Conservation (phyloP, 2,888 invertebrate species). For the Caenorhabditis panamensis region DNA sequence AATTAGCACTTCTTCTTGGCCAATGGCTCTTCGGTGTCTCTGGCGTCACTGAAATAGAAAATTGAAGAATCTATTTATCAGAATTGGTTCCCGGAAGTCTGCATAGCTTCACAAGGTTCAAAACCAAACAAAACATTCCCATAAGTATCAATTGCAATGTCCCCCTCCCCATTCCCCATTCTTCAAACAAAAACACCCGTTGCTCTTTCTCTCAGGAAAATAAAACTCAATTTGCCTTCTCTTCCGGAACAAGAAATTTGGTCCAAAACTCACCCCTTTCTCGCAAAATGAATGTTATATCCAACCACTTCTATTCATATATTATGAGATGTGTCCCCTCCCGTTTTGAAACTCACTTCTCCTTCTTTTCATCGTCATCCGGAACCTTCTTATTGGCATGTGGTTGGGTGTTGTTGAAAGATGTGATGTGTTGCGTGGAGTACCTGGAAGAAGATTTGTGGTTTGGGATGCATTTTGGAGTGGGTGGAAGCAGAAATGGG, state of each 20-base stretch:
- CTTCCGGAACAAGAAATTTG: no score
- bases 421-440: slow-evolving; percentile 33
- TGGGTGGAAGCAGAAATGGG: no score
- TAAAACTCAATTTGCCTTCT: no score
- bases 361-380: slow-evolving; percentile 46
- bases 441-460: slow-evolving; percentile 4
- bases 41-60: slow-evolving; percentile 27
- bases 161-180: no score
- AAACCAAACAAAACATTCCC: no score
- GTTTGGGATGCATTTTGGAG: slow-evolving; percentile 8
- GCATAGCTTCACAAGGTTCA: no score
- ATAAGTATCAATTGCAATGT: no score
- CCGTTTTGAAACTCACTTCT: slow-evolving; percentile 28
- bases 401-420: slow-evolving; percentile 7
- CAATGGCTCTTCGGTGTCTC: slow-evolving; percentile 31
- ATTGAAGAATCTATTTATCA: not conserved
- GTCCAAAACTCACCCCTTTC: no score
- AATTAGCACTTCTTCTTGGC: slow-evolving; percentile 44
- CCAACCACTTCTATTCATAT: not conserved
- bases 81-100: no score
- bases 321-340: not conserved
- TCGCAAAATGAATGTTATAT: not conserved
- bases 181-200: no score
- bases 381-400: slow-evolving; percentile 23
- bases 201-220: no score